Base-by-base conservation (phyloP, 2,797 vertebrate genomes). In the Enteromius unitaeniatus region DNA sequence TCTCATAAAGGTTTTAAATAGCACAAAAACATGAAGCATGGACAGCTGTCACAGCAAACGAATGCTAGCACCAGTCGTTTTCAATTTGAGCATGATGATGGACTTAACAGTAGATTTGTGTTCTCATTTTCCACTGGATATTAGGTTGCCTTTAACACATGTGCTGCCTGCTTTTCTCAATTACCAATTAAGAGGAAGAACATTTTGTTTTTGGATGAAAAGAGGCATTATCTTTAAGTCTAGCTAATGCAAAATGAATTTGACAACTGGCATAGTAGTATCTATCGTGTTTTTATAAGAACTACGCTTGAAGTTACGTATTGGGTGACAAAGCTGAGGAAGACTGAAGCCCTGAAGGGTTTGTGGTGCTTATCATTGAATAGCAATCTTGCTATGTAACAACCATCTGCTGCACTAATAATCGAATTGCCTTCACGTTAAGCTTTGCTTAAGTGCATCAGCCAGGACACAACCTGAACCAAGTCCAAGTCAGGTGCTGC, bases 341-440 rank as follows among this genome's bases (percentile, higher is more conserved):
- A 64, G 67, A 62, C 72, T 55, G 40, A 55, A 85, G 78, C 73
- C 65, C 84, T 85, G 68, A 60, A 55, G 62, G 68, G 79, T 70
- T 77, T 67, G 67, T 42, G 31, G 72, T 78, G 87, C 88, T 89
- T 90, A 90, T 89, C 89, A 78, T 79, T 47, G 80, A 88, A 90
- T 90, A 88, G 55, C 85, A 86, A 78, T 89, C 72, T 72, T 67
- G 53, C 88, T 88, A 88, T 88, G 90, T 89, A 86, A 90, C 83
- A 81, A 31, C 85, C 90, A 91, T 91, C 89, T 91, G 89, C 76
- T 78, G 78, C 77, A 68, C 64, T 80, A 87, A 89, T 88, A 86
- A 90, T 84, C 85, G 85, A 90, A 91, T 88, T 89, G 84, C 85
- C 82, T 90, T 82, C 88, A 88, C 70, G 88, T 90, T 89, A 88